Evolutionary conservation across 2,113 vertebrate genomes (phyloP), one percentile per base, ranked within the genome.

Genomic region (Micronycteris hirsuta): DNA sequence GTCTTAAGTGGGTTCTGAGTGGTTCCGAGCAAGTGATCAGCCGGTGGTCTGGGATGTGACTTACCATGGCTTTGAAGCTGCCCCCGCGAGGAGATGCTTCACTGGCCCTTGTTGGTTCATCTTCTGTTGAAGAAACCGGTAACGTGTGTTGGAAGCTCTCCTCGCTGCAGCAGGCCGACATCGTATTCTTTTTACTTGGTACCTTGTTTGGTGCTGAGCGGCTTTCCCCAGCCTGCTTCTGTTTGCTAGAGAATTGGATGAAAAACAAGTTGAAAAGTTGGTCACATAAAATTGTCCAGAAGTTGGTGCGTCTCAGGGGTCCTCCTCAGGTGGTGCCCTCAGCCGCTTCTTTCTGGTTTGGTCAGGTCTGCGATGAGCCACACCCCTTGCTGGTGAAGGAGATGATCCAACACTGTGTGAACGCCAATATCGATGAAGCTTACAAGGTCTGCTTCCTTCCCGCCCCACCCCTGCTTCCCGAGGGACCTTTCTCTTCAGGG

Each of bases 321-420:
- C 10, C 28, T 11, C 19, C 52, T 16, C 33, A 22, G 45, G 3
- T 1, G 41, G 88, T 12, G 22, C 38, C 16, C 28, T 11, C 3
- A 4, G 28, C 28, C 16, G 15, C 68, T 4, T 49, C 58, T 20
- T 80, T 94, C 80, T 1, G 17, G 24, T 90, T 81, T 38, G 49
- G 54, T 33, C 63, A 99, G 99, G 99, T 99, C 26, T 99, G 99
- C 45, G 99, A 99, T 0, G 99, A 99, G 97, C 99, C 99, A 3
- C 99, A 99, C 95, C 99, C 99, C 0, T 98, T 99, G 97, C 98
- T 99, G 83, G 99, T 99, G 97, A 99, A 99, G 96, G 98, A 99
- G 98, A 99, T 99, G 99, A 98, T 99, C 97, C 99, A 99, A 95
- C 99, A 99, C 96, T 99, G 99, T 0, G 97, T 99, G 95, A 98